Percentiles rank a stretch among this genome's conserved stretches.
phyloP scores from a whole-genome alignment of 2,797 vertebrate genomes.

The Notamacropus eugenii region DNA sequence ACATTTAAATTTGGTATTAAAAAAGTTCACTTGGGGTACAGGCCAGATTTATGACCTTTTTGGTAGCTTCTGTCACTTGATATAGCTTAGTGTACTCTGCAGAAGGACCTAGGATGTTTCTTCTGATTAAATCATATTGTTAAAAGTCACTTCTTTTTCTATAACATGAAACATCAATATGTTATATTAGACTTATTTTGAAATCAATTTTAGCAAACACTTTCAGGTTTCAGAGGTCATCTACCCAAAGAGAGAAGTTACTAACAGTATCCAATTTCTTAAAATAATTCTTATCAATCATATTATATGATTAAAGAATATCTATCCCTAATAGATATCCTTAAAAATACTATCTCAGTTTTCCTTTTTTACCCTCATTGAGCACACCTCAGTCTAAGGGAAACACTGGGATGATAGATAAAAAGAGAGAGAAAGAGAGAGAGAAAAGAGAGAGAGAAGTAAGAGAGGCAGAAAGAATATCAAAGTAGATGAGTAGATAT shows the following conservation, averaged over 20 bases:
- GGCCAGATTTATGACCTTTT: background rate
- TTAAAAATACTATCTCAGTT: background rate
- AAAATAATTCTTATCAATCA: background rate
- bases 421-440: background rate
- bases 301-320: background rate
- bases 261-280: background rate
- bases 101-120: background rate
- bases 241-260: background rate
- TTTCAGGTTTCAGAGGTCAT: background rate
- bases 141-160: accelerated
- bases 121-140: background rate
- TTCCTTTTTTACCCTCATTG: background rate
- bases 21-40: background rate
- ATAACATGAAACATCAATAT: background rate
- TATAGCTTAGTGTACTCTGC: background rate
- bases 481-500: background rate
- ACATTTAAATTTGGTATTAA: background rate
- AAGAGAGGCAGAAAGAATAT: background rate
- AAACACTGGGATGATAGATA: background rate
- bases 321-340: background rate
- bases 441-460: background rate
- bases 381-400: background rate
- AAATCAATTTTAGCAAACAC: background rate
- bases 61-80: background rate
- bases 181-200: background rate